These are phyloP conservation scores for Antigone vipio DNA, from an alignment of 2,113 vertebrate genomes.

Conservation along the genomic window DNA sequence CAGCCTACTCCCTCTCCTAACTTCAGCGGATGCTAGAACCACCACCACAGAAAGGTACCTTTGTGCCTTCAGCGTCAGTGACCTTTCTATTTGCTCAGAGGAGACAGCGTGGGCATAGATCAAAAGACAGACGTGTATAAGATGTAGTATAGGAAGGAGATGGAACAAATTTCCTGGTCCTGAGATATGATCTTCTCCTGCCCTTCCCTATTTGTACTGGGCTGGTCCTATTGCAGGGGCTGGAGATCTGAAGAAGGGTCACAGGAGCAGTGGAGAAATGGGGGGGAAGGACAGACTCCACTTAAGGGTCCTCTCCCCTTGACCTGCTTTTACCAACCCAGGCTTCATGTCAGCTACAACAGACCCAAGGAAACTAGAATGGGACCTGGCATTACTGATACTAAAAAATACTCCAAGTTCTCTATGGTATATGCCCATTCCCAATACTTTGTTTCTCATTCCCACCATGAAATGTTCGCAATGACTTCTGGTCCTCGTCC, in stretches of 20 bases:
- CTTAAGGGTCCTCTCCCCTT: neutral
- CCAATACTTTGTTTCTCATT: neutral
- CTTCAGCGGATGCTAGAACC: neutral
- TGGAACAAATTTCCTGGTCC: neutral
- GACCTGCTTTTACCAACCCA: neutral
- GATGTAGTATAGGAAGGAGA: neutral
- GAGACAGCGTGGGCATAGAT: neutral
- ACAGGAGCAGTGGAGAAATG: neutral
- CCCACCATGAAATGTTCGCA: accelerated
- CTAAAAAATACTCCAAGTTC: neutral
- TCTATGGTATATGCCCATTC: neutral
- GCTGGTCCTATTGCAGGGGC: neutral
- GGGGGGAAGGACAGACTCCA: neutral
- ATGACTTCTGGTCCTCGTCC: neutral
- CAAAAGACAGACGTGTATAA: neutral
- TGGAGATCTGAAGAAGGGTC: neutral
- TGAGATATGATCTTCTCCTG: neutral
- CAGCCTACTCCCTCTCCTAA: neutral
- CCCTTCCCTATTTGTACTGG: neutral
- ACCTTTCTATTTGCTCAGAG: neutral
- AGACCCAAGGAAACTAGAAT: neutral
- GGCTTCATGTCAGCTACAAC: neutral
- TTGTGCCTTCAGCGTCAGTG: neutral
- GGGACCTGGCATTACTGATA: neutral
- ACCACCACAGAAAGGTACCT: neutral